A percentile compares a stretch with the other conserved stretches of the same genome.
Evolutionary conservation across 1,140 invertebrate genomes (phyloP).

Genomic region (Diabrotica undecimpunctata): DNA sequence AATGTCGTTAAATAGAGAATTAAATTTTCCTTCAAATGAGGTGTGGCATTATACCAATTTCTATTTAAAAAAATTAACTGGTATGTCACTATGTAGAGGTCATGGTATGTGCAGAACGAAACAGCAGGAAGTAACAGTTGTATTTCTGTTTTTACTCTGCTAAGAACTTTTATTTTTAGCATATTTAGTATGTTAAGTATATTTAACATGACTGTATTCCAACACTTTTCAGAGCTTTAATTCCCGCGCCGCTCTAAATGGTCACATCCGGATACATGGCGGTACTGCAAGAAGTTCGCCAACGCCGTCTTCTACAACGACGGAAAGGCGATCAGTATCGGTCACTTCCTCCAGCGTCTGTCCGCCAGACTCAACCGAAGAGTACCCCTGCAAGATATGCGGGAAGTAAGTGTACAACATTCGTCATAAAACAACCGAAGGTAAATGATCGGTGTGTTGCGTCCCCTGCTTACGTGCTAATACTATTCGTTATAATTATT

Average conservation of each 20-base stretch:
- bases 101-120: no score
- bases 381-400: slow-evolving; percentile 93
- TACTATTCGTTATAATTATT: slow-evolving; percentile 35
- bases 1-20: no score
- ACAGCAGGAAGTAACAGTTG: no score
- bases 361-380: slow-evolving; percentile 49
- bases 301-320: slow-evolving; percentile 51
- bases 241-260: slow-evolving; percentile 73
- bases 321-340: slow-evolving; percentile 38
- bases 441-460: slow-evolving; percentile 47
- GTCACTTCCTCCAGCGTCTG: slow-evolving; percentile 24
- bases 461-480: slow-evolving; percentile 46
- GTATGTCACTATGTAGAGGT: no score
- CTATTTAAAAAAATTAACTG: no score
- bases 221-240: slow-evolving; percentile 68
- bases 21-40: no score
- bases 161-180: no score
- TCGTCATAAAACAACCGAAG: slow-evolving; percentile 43
- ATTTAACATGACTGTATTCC: no score
- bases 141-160: no score
- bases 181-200: no score
- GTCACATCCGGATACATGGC: slow-evolving; percentile 69
- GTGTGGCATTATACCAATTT: no score
- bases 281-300: slow-evolving; percentile 51
- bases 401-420: slow-evolving; percentile 85